These are phyloP conservation scores for Eugnorisma glareosa DNA, from an alignment of 2,888 invertebrate genomes.

Conservation along the genomic window DNA sequence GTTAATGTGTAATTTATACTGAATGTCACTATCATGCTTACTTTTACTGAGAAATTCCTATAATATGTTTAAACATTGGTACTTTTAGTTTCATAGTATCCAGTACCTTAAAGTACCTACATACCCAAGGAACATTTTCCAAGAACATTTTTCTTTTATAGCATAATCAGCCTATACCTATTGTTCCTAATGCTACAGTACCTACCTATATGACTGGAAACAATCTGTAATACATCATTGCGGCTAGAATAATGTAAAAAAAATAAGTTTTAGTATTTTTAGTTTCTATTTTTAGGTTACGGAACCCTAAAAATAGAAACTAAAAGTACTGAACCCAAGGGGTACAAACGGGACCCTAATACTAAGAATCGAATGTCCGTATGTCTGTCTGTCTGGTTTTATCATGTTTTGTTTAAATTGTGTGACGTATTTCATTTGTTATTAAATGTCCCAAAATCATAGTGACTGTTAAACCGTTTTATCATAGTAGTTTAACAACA, in stretches of 20 bases:
- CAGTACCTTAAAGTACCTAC: too few species aligned
- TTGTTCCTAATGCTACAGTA: background rate
- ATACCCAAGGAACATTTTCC: background rate
- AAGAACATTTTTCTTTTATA: background rate
- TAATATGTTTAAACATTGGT: background rate
- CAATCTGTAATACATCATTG: background rate
- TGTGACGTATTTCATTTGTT: conserved; percentile 7
- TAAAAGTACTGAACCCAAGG: too few species aligned
- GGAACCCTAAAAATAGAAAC: too few species aligned
- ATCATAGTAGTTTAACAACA: conserved; percentile 34
- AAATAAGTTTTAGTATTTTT: background rate
- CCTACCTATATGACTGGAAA: background rate
- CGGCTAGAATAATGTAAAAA: background rate
- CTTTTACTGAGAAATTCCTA: background rate
- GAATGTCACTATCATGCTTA: background rate
- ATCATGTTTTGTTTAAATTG: conserved; percentile 3
- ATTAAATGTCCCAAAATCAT: conserved; percentile 5
- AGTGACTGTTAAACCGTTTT: conserved; percentile 17
- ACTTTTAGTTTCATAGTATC: background rate
- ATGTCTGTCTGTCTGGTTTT: too few species aligned
- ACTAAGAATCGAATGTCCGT: too few species aligned
- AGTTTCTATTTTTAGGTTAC: background rate
- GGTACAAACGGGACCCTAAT: too few species aligned
- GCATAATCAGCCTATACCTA: background rate
- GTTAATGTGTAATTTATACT: too few species aligned